Conservation (phyloP, 2,888 invertebrate genomes). For the Lymantria dispar region DNA sequence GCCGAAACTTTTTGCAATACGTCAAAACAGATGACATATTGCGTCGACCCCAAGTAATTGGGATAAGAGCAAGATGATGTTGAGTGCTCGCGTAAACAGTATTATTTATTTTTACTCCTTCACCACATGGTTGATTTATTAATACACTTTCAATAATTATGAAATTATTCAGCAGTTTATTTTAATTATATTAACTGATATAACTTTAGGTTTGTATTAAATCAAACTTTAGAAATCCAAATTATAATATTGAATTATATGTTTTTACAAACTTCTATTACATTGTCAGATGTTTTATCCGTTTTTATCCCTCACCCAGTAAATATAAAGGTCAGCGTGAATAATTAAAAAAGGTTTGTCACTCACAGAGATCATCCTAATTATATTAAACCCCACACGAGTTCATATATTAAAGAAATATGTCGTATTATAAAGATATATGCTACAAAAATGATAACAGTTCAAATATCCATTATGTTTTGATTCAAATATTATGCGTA, state of each 20-base stretch:
- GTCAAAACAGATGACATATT: no score
- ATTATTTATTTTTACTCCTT: background rate
- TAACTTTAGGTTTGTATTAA: no score
- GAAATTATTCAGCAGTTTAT: no score
- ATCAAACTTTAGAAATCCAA: no score
- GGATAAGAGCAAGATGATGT: no score
- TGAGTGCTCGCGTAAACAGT: no score
- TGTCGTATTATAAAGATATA: conserved; percentile 12
- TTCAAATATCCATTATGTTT: conserved; percentile 6
- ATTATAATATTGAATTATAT: no score
- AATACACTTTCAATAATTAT: no score
- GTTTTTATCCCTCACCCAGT: conserved; percentile 1
- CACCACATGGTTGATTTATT: background rate
- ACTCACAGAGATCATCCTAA: conserved; percentile 15
- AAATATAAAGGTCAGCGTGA: conserved; percentile 18
- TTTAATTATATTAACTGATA: no score
- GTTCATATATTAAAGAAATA: conserved; percentile 6
- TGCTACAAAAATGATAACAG: background rate
- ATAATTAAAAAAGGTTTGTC: conserved; percentile 26
- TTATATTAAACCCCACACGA: conserved; percentile 15
- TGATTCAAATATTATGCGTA: background rate
- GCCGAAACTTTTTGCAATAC: no score
- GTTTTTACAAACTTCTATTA: no score
- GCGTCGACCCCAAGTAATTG: no score
- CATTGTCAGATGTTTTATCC: background rate